Evolutionary conservation across 2,797 vertebrate genomes (phyloP), one percentile per base, ranked within the genome.

Genomic region (Pteropus rufus): DNA sequence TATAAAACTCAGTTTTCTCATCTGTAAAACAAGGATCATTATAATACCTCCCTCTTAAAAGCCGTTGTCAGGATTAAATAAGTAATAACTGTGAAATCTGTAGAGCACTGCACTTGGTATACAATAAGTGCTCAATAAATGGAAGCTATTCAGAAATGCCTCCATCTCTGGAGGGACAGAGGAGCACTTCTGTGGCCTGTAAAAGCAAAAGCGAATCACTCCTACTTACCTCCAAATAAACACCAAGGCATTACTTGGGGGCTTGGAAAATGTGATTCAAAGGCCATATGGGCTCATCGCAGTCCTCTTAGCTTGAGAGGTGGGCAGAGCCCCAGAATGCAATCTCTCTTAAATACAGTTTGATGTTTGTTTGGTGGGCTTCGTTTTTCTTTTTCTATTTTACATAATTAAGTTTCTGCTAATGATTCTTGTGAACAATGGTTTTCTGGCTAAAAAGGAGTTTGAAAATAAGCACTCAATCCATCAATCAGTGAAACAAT

Each of bases 1-100:
- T 36, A 65, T 70, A 91, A 95, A 97, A 90, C 60, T 92, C 89
- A 4, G 67, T 89, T 65, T 95, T 94, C 91, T 96, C 94, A 95
- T 91, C 52, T 76, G 77, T 76, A 76, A 75, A 82, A 92, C n/a
- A 92, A 82, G 36, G 58, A n/a, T 82, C 67, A 93, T 67, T 31
- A 26, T 14, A 70, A 89, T 34, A 58, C 10, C 23, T 67, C 62
- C 49, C n/a, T 54, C 49, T 21, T 12, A 76, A 69, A 87, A 65
- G 56, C 36, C 77, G 62, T 41, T 34, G 18, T 89, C 75, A 56
- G 54, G 41, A 75, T 80, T 70, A 80, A 92, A 73, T 49, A 88
- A 76, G 29, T 65, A 54, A 91, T 67, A 70, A 89, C 1, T 34
- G 12, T 18, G 16, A 82, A 77, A 44, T 91, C 93, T n/a, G 1